Conservation (phyloP, 2,113 vertebrate species). For the Macrotis lagotis region DNA sequence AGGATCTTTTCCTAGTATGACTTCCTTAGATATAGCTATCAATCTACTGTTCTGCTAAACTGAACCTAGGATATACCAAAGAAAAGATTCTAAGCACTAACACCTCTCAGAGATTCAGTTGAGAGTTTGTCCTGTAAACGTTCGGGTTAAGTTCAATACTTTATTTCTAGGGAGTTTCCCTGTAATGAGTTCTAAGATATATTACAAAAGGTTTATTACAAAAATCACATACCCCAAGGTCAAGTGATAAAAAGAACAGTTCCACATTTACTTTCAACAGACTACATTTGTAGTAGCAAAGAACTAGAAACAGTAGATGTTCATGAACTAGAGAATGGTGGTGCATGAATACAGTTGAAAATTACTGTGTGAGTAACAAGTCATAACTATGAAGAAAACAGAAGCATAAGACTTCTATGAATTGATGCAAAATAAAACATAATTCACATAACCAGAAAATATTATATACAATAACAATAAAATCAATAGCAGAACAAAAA, state of each 20-base stretch:
- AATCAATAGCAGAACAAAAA: not conserved
- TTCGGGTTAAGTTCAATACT: not conserved
- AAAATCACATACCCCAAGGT: not conserved
- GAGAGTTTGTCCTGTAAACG: not conserved
- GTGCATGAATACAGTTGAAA: not conserved
- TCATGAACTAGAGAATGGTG: not conserved
- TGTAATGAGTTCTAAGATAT: not conserved
- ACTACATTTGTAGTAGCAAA: not conserved
- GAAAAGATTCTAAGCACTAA: not conserved
- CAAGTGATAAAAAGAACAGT: not conserved
- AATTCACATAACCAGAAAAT: not conserved
- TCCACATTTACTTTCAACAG: not conserved
- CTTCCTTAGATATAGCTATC: not conserved
- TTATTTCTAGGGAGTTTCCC: not conserved
- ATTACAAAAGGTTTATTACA: not conserved
- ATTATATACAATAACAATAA: not conserved
- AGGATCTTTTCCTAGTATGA: not conserved
- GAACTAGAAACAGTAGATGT: not conserved
- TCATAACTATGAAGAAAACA: not conserved
- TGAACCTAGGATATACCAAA: not conserved
- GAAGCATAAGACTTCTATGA: not conserved
- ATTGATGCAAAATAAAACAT: not conserved
- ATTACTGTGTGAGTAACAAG: not conserved
- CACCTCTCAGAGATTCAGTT: not conserved
- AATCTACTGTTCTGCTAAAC: not conserved